Evolutionary conservation across 2,888 invertebrate genomes (phyloP), one percentile per base, ranked within the genome.

Genomic region (Diloba caeruleocephala): DNA sequence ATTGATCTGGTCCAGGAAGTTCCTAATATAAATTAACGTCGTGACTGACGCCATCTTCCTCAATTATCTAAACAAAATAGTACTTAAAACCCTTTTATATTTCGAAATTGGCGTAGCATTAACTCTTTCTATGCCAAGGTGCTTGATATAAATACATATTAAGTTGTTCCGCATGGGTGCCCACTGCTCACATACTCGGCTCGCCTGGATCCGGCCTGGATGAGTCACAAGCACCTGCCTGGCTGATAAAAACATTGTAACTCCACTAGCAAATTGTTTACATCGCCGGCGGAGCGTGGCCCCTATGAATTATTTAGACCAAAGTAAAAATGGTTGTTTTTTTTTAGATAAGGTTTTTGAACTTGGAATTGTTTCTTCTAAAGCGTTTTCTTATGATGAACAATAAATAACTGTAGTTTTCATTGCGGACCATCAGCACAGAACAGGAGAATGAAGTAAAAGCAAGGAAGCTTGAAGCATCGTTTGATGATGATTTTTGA

Each of bases 121-220:
- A 63, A 59, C 37, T 65, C 48, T 72, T 62, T 66, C 59, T 66
- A 59, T 75, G 75, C 69, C 68, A 68, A 74, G 75, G 70, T 38
- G 53, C 45, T 53, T 65, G 63, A 53, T 59, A 52, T 60, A 75
- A 52, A 66, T 68, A 77, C 71, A 73, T 74, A 64, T 65, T 61
- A 73, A 75, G 64, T 55, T 51, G 76, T 77, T 77, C 65, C 74
- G 59, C 67, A 57, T 46, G 39, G 78, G 25, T 71, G 71, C 26
- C 9, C 61, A 68, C 61, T 28, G 59, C 49, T 45, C 48, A 52
- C 58, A 49, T 29, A 48, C 54, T 52, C 31, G 33, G 33, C 69
- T 42, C 31, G 74, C 51, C 72, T 50, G 71, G 74, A 74, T 71
- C 72, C 74, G 74, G 68, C 46, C 68, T 54, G 74, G 63, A 59